Percentiles rank a stretch among this genome's conserved stretches.
Evolutionary conservation across 2,113 vertebrate species (phyloP).

Genomic region (Erythrolamprus reginae): DNA sequence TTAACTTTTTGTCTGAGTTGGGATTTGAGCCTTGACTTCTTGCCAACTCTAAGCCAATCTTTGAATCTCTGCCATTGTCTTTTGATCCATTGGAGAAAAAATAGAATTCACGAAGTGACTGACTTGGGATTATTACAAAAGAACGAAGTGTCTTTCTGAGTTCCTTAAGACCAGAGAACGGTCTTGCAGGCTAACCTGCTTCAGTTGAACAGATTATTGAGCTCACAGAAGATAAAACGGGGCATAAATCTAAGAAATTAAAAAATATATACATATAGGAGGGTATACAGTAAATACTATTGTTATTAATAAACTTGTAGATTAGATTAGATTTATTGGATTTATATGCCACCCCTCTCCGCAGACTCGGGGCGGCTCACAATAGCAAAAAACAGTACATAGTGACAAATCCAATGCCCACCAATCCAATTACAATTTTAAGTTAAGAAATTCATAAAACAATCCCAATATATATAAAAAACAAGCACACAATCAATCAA

Average conservation of each 20-base stretch:
- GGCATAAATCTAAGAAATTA: neutral
- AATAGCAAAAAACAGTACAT: too few species aligned
- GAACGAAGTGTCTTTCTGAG: neutral
- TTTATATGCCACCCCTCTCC: too few species aligned
- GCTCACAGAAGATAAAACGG: neutral
- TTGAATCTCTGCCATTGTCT: neutral
- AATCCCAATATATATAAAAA: too few species aligned
- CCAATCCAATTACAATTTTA: too few species aligned
- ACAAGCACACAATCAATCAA: too few species aligned
- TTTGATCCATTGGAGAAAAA: neutral
- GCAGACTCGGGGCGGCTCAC: too few species aligned
- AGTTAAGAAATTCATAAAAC: too few species aligned
- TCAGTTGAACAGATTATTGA: neutral
- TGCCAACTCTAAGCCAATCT: neutral
- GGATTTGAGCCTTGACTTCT: neutral
- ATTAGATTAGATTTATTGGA: too few species aligned
- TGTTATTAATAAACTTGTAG: neutral
- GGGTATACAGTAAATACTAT: neutral
- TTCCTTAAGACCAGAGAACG: neutral
- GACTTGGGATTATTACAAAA: neutral
- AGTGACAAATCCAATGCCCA: too few species aligned
- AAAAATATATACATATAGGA: neutral
- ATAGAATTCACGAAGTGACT: neutral
- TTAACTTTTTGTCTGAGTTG: neutral
- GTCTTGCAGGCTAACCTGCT: neutral